Base-by-base conservation (phyloP, 2,113 vertebrate genomes). In the Prunella fulvescens region DNA sequence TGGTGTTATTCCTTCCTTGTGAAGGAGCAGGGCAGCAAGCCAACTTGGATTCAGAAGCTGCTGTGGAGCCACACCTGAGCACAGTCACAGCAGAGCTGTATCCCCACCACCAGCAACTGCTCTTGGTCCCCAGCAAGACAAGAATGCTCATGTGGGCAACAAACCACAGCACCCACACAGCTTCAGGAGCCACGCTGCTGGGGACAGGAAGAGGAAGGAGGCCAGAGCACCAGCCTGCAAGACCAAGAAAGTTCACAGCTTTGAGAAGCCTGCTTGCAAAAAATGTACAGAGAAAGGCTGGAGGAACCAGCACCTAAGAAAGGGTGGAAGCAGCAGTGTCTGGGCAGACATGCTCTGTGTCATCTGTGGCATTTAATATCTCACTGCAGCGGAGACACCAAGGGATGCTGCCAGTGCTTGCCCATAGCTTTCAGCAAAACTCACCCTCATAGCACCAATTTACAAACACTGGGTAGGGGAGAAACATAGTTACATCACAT, bases 181-280 rank as follows among this genome's bases (percentile, higher is more conserved):
- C 69, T 35, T 9, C 70, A 39, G 35, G 4, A 78, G 44, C 44
- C 9, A 12, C 3, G 5, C 33, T 37, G 47, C 1, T 33, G 54
- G 66, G 17, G 28, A 47, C 70, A 74, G 53, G 29, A 54, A 66
- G 39, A 98, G 97, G 98, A 98, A 98, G 96, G 84, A 56, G 78
- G 97, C 96, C 96, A 95, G 97, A 98, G 98, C 96, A 97, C 96
- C 95, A 88, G 74, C 67, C 94, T 94, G 82, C 73, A 87, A 29
- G 48, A 45, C 28, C 9, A 19, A 77, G 47, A 54, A 48, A 71
- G 37, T 26, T 53, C 51, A 33, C 20, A 33, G 71, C 58, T 79
- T 29, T 58, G 39, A 90, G 39, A 40, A 70, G 19, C 7, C 64
- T 57, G 7, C 54, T 20, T 20, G 28, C 50, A 86, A 56, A 56